Percentiles rank a stretch among this genome's conserved stretches.
Conservation (phyloP, 2,888 invertebrate species). For the Drosophila nr. medialis region DNA sequence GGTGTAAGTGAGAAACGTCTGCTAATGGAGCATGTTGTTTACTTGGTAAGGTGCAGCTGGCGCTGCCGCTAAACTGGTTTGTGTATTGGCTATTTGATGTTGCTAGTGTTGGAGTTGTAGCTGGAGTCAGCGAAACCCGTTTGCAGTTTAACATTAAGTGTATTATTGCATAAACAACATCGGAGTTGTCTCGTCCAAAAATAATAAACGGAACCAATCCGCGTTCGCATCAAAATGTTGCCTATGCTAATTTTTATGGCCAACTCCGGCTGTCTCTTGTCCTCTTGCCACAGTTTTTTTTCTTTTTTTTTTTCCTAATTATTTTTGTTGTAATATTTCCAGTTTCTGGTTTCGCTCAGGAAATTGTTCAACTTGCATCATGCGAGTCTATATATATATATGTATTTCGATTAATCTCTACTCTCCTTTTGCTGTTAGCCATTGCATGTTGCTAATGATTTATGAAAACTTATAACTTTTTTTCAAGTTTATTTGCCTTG, state of each 20-base stretch:
- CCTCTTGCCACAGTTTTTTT: constrained; percentile 69
- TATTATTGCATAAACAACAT: constrained; percentile 72
- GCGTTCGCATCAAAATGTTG: constrained; percentile 37
- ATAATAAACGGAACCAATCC: constrained; percentile 67
- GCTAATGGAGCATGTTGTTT: constrained; percentile 60
- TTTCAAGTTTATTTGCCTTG: constrained; percentile 71
- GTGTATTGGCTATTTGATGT: constrained; percentile 56
- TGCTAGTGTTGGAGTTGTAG: constrained; percentile 15
- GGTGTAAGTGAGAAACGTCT: constrained; percentile 30
- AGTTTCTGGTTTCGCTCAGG: constrained; percentile 28
- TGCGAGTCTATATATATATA: constrained; percentile 4
- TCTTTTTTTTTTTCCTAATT: constrained; percentile 17
- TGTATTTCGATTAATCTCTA: constrained; percentile 9
- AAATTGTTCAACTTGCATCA: constrained; percentile 46
- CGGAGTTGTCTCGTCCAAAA: constrained; percentile 49
- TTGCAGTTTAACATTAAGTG: constrained; percentile 63
- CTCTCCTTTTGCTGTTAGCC: neutral
- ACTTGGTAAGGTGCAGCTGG: constrained; percentile 52
- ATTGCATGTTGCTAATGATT: constrained; percentile 69
- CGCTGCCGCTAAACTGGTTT: constrained; percentile 58
- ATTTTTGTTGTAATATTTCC: constrained; percentile 14
- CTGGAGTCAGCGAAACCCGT: constrained; percentile 48
- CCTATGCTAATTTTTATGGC: constrained; percentile 70
- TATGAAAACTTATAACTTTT: constrained; percentile 27
- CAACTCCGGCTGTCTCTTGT: constrained; percentile 53